Conservation (phyloP, 2,113 vertebrate genomes). For the Nicator chloris region DNA sequence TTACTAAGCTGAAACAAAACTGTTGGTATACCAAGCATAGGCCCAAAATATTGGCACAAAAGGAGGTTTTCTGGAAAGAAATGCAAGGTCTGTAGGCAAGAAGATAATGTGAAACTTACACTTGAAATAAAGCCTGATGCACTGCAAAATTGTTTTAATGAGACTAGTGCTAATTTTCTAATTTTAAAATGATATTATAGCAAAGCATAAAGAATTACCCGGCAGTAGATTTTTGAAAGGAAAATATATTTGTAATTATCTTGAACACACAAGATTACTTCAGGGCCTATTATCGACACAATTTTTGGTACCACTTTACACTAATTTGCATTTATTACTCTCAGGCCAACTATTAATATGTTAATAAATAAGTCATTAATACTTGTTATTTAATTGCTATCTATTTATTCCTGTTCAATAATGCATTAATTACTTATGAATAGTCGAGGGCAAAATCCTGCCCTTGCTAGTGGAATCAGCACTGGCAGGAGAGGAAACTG, state of each 20-base stretch:
- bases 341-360: slow-evolving; percentile 71
- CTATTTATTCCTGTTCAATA: slow-evolving; percentile 78
- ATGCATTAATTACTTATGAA: slow-evolving; percentile 69
- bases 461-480: neutral
- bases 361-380: slow-evolving; percentile 78
- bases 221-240: slow-evolving; percentile 46
- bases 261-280: slow-evolving; percentile 52
- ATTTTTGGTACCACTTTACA: slow-evolving; percentile 63
- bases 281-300: slow-evolving; percentile 69
- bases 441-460: slow-evolving; percentile 61
- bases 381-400: slow-evolving; percentile 73
- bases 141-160: slow-evolving; percentile 63
- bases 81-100: neutral
- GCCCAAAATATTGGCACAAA: neutral
- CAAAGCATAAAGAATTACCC: slow-evolving; percentile 65
- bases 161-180: slow-evolving; percentile 56
- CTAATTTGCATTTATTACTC: slow-evolving; percentile 72
- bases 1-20: neutral
- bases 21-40: neutral
- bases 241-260: slow-evolving; percentile 73
- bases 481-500: neutral
- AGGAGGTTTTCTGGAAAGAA: neutral
- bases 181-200: slow-evolving; percentile 62
- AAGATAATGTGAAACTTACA: slow-evolving; percentile 27
- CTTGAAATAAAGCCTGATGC: slow-evolving; percentile 47